Percentiles rank a stretch among this genome's conserved stretches.
Conservation (phyloP, 2,888 invertebrate species). For the Xestia xanthographa region DNA sequence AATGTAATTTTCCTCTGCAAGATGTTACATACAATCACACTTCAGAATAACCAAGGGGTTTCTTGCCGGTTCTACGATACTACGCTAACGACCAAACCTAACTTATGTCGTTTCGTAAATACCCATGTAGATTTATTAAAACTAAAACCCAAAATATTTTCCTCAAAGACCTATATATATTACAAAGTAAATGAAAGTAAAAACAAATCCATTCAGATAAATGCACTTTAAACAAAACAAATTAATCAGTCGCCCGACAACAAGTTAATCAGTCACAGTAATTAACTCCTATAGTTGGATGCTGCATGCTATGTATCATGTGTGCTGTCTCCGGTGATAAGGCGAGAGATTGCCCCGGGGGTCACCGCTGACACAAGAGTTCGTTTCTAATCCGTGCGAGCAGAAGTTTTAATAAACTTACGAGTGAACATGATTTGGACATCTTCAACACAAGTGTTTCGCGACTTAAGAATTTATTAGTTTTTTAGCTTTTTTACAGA, state of each 20-base stretch:
- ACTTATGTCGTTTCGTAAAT: background rate
- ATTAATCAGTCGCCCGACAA: slow-evolving; percentile 15
- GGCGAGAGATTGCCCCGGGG: background rate
- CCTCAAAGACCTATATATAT: background rate
- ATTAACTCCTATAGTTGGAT: background rate
- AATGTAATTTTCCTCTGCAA: background rate
- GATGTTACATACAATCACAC: background rate
- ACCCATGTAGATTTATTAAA: background rate
- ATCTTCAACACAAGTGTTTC: no score
- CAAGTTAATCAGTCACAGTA: slow-evolving; percentile 6
- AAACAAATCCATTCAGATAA: slow-evolving; percentile 6
- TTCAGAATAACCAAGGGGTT: background rate
- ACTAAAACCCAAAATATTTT: background rate
- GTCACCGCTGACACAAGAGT: background rate
- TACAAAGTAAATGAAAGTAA: background rate
- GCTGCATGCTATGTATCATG: background rate
- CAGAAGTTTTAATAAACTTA: no score
- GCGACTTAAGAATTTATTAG: no score
- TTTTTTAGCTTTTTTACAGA: no score
- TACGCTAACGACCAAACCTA: background rate
- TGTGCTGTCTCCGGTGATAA: slow-evolving; percentile 13
- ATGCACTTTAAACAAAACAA: slow-evolving; percentile 8
- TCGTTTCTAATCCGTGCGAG: no score
- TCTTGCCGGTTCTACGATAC: background rate
- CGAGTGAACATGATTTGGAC: no score